These are phyloP conservation scores for Epicauta chinensis DNA, from an alignment of 1,140 invertebrate species.

Conservation along the genomic window DNA sequence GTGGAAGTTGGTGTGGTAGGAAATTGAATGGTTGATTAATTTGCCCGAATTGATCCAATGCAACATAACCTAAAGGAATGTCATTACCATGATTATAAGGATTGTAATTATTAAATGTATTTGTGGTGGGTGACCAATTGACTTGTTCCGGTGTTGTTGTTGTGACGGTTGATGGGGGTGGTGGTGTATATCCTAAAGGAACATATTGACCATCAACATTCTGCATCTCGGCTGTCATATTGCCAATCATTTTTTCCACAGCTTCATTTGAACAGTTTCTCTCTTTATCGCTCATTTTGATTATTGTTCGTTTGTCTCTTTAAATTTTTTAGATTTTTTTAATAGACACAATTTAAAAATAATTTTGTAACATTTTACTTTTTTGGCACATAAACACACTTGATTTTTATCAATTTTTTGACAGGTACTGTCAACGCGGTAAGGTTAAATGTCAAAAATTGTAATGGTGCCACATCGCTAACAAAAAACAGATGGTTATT, in stretches of 20 bases:
- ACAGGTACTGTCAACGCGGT: no score
- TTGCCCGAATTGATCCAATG: constrained; percentile 23
- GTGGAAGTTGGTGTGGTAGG: neutral
- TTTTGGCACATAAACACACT: no score
- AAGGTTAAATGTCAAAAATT: no score
- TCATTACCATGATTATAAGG: constrained; percentile 15
- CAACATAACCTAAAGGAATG: constrained; percentile 19
- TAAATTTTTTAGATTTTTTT: no score
- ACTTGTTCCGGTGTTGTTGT: no score
- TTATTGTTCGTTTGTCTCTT: no score
- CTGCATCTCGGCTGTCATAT: constrained; percentile 55
- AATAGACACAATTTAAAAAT: no score
- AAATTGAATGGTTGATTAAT: constrained; percentile 8
- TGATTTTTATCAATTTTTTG: no score
- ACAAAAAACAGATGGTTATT: no score
- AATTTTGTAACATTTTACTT: no score
- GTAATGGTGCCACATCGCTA: no score
- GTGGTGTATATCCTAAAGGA: constrained; percentile 47
- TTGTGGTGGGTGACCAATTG: no score
- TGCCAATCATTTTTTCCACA: constrained; percentile 56
- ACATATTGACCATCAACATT: constrained; percentile 52
- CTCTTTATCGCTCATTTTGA: constrained; percentile 36
- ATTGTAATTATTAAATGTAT: constrained; percentile 32
- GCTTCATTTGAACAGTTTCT: constrained; percentile 39
- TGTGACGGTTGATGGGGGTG: constrained; percentile 31